A percentile compares a stretch with the other conserved stretches of the same genome.
Evolutionary conservation across 2,113 vertebrate species (phyloP).

Genomic region (Theristicus caerulescens): DNA sequence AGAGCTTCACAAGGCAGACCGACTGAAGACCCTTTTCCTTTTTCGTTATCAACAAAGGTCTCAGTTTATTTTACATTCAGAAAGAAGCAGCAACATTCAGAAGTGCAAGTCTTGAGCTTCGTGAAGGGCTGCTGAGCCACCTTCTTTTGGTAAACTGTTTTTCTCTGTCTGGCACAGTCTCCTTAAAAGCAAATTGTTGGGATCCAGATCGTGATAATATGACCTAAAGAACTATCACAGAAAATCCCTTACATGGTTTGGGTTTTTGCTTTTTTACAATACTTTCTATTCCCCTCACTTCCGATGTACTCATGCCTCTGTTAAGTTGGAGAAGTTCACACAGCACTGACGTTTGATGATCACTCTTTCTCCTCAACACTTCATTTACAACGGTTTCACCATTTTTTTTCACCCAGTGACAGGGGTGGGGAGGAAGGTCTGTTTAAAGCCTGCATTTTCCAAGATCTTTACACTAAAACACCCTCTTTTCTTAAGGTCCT

Average conservation of each 20-base stretch:
- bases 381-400: background rate
- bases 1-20: background rate
- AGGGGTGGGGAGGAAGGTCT: background rate
- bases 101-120: background rate
- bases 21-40: background rate
- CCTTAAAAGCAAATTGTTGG: background rate
- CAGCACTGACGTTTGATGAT: background rate
- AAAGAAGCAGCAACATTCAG: background rate
- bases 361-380: background rate
- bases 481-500: background rate
- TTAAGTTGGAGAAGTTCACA: background rate
- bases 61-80: background rate
- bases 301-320: background rate
- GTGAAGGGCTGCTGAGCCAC: background rate
- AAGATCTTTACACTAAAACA: background rate
- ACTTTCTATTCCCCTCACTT: background rate
- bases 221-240: background rate
- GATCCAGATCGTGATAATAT: background rate
- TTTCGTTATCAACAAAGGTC: background rate
- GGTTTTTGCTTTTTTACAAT: background rate
- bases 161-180: background rate
- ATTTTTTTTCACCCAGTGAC: background rate
- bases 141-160: background rate
- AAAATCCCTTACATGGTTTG: background rate
- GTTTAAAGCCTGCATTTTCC: background rate